These are phyloP conservation scores for Gallinago undulata DNA, from an alignment of 2,113 vertebrate species.

Conservation along the genomic window DNA sequence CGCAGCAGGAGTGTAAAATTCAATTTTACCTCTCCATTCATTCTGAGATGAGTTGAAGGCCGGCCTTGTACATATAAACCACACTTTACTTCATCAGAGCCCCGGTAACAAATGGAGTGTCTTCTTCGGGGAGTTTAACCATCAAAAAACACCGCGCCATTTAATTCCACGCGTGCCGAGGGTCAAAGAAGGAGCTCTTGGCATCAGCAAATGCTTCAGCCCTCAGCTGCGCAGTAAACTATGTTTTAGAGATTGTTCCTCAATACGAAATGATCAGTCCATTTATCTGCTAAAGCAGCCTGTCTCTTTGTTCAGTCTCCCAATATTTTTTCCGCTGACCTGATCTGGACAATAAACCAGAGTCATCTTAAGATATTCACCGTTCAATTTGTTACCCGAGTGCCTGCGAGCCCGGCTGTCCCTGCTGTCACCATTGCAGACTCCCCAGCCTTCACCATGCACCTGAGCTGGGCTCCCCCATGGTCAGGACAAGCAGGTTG, in stretches of 20 bases:
- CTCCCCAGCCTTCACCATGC: not conserved
- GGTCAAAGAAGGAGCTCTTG: conserved; percentile 90
- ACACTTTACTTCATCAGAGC: conserved; percentile 94
- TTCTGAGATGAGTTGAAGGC: conserved; percentile 93
- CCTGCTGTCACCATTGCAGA: not conserved
- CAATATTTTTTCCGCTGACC: conserved; percentile 93
- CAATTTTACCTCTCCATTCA: conserved; percentile 96
- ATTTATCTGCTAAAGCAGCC: conserved; percentile 95
- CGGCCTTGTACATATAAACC: conserved; percentile 91
- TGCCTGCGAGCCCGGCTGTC: not conserved
- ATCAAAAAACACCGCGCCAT: conserved; percentile 89
- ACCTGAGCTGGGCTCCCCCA: not conserved
- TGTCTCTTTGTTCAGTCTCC: conserved; percentile 90
- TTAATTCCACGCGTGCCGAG: conserved; percentile 88
- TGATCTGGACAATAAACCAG: conserved; percentile 94
- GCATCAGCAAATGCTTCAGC: conserved; percentile 84
- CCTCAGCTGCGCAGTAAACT: conserved; percentile 92
- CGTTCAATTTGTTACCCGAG: conserved; percentile 88
- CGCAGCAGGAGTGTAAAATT: conserved; percentile 93
- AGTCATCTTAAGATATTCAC: conserved; percentile 79
- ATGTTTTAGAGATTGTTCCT: conserved; percentile 98
- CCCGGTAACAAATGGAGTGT: conserved; percentile 95
- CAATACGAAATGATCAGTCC: conserved; percentile 97
- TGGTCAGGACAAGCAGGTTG: accelerated
- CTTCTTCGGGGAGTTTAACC: conserved; percentile 90